Evolutionary conservation across 2,113 vertebrate genomes (phyloP).

Genomic region (Trinectes maculatus): DNA sequence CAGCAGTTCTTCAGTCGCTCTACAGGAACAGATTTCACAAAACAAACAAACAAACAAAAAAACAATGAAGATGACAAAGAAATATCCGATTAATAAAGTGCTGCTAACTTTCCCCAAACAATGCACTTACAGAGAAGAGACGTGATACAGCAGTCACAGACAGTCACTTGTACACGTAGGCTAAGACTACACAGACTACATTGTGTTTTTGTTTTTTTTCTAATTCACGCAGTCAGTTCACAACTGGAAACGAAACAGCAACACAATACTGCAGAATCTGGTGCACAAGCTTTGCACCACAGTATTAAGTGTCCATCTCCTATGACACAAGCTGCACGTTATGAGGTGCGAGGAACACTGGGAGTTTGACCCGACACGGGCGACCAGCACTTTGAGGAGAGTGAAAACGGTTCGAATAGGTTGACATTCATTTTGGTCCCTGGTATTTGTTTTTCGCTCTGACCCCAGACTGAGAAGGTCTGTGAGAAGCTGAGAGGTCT

Average conservation of each 20-base stretch:
- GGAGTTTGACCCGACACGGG: constrained; percentile 1
- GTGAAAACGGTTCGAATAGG: background rate
- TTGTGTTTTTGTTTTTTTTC: background rate
- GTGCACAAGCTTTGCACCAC: background rate
- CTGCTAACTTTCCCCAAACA: constrained; percentile 52
- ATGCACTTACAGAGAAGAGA: constrained; percentile 19
- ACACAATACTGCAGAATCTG: constrained; percentile 26
- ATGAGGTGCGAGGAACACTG: background rate
- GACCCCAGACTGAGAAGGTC: constrained; percentile 19
- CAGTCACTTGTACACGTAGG: constrained; percentile 1
- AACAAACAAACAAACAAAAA: constrained; percentile 12
- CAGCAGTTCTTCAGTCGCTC: constrained; percentile 58
- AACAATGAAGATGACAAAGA: constrained; percentile 19
- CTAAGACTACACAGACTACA: background rate
- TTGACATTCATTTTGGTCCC: constrained; percentile 56
- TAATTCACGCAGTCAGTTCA: background rate
- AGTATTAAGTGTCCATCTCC: background rate
- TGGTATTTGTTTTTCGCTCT: background rate
- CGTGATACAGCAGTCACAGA: constrained; percentile 67
- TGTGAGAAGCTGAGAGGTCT: background rate
- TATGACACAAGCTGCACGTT: background rate
- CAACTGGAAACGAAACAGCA: background rate
- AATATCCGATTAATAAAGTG: constrained; percentile 71
- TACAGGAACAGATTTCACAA: constrained; percentile 40
- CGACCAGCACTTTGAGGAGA: constrained; percentile 16